Conservation (phyloP, 2,888 invertebrate species). For the Cheilosia impressa region DNA sequence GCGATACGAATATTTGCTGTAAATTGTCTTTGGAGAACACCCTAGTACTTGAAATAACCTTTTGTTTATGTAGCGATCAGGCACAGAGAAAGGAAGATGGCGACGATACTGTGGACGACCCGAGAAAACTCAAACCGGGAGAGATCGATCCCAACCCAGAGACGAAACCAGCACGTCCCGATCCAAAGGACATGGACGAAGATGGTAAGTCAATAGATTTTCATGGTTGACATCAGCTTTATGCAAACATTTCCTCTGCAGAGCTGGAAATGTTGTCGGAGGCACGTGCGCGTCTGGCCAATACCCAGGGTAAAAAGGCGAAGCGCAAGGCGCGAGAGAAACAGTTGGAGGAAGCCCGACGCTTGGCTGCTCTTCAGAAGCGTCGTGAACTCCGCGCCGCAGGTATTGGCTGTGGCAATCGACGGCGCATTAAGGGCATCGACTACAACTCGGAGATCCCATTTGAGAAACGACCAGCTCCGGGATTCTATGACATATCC, state of each 20-base stretch:
- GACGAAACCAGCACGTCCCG: slow-evolving; percentile 99
- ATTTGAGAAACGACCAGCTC: slow-evolving; percentile 96
- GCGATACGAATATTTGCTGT: slow-evolving; percentile 97
- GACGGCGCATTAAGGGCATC: slow-evolving; percentile 90
- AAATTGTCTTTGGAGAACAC: slow-evolving; percentile 80
- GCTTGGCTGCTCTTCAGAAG: slow-evolving; percentile 98
- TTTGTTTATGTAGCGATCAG: slow-evolving; percentile 89
- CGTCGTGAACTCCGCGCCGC: slow-evolving; percentile 98
- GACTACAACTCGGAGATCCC: slow-evolving; percentile 99
- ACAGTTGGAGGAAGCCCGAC: slow-evolving; percentile 98
- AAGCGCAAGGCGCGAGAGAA: slow-evolving; percentile 98
- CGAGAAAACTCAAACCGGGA: slow-evolving; percentile 98
- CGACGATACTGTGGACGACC: slow-evolving; percentile 96
- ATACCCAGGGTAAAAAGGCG: slow-evolving; percentile 97
- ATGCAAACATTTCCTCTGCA: slow-evolving; percentile 80
- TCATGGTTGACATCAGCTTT: background rate
- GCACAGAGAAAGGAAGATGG: slow-evolving; percentile 98
- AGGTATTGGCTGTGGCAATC: slow-evolving; percentile 88
- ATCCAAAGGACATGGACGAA: slow-evolving; percentile 99
- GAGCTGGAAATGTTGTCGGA: slow-evolving; percentile 99
- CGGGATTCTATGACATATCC: slow-evolving; percentile 97
- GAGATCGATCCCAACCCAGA: slow-evolving; percentile 99
- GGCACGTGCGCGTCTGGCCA: slow-evolving; percentile 98
- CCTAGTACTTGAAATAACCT: background rate
- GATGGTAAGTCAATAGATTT: slow-evolving; percentile 88